phyloP scores from a whole-genome alignment of 2,888 invertebrate species.

The Vesta saturnalis region DNA sequence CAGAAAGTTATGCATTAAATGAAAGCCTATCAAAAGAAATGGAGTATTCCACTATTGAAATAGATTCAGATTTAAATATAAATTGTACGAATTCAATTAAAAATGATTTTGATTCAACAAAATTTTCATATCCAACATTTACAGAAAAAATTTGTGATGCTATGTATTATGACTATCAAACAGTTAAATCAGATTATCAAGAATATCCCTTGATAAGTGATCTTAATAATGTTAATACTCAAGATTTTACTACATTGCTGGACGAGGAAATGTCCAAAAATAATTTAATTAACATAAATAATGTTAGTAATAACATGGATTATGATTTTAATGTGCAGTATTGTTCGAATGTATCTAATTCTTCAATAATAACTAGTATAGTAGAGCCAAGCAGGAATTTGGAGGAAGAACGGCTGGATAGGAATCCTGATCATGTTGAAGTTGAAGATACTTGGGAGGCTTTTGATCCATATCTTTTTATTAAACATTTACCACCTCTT shows the following conservation, averaged over 20 bases:
- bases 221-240: conserved; percentile 59
- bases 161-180: conserved; percentile 59
- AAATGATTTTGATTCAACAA: conserved; percentile 47
- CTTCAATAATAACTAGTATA: conserved; percentile 55
- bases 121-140: conserved; percentile 53
- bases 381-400: conserved; percentile 44
- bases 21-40: conserved; percentile 54
- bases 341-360: conserved; percentile 33
- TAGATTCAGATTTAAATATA: conserved; percentile 50
- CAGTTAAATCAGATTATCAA: conserved; percentile 57
- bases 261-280: conserved; percentile 65
- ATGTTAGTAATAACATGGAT: conserved; percentile 48
- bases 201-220: conserved; percentile 59
- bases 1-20: conserved; percentile 37
- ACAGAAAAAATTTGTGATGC: conserved; percentile 58
- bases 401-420: conserved; percentile 55
- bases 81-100: conserved; percentile 49
- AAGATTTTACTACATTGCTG: conserved; percentile 65
- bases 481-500: conserved; percentile 87
- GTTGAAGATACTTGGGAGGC: conserved; percentile 76
- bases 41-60: conserved; percentile 58
- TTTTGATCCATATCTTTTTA: conserved; percentile 91
- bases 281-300: conserved; percentile 50
- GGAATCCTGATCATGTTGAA: conserved; percentile 59
- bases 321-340: conserved; percentile 52